A percentile compares a stretch with the other conserved stretches of the same genome.
Evolutionary conservation across 2,888 invertebrate species (phyloP).

Genomic region (Ceriagrion tenellum): DNA sequence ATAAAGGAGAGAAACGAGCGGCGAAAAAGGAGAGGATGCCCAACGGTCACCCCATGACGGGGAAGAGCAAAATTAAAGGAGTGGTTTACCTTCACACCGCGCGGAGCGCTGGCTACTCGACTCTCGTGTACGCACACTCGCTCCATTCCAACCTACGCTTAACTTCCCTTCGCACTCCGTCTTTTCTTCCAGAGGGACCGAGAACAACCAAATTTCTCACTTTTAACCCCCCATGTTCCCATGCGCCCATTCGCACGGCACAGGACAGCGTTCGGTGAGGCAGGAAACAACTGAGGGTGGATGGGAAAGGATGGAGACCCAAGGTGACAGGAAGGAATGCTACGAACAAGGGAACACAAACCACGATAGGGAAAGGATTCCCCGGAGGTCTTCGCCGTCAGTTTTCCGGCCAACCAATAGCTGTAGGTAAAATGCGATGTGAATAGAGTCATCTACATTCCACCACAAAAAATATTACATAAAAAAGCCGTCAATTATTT

Average conservation of each 20-base stretch:
- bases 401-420: background rate
- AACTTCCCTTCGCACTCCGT: background rate
- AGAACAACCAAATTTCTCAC: background rate
- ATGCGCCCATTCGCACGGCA: background rate
- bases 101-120: background rate
- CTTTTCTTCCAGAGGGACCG: background rate
- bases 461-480: too few species aligned
- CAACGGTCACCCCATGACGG: background rate
- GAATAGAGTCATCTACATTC: too few species aligned
- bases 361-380: background rate
- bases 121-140: too few species aligned
- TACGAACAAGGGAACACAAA: too few species aligned
- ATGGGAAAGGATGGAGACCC: too few species aligned
- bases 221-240: background rate
- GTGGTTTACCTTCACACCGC: conserved; percentile 1
- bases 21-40: background rate
- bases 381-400: background rate
- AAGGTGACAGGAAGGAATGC: too few species aligned
- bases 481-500: too few species aligned
- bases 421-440: background rate
- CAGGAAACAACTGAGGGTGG: background rate
- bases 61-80: background rate
- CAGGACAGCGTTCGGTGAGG: background rate
- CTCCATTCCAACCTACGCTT: background rate
- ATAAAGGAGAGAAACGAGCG: background rate